Evolutionary conservation across 2,797 vertebrate genomes (phyloP), one percentile per base, ranked within the genome.

Genomic region (Catamblyrhynchus diadema): DNA sequence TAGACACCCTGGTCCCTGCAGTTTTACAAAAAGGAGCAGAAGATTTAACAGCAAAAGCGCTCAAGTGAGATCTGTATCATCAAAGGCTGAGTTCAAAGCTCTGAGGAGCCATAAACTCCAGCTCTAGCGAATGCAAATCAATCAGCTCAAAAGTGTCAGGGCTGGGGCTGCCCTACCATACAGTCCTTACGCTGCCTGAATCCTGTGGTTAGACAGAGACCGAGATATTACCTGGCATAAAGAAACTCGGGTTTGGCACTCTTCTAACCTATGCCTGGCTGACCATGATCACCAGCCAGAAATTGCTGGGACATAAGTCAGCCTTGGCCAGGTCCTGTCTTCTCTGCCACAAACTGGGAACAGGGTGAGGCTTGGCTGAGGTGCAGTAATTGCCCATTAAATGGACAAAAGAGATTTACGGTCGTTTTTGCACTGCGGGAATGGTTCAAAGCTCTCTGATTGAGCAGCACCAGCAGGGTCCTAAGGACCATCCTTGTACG

Each of bases 81-180:
- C 84, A 92, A 93, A 94, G 88, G 39, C 81, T 73, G 84, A 94
- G 82, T 84, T 93, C 82, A 96, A 90, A 94, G 82, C 73, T 73
- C 70, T 57, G 44, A 9, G 54, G 22, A 77, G 81, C 50, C 73
- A 72, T 88, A 84, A 93, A 83, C n/a, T 79, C 41, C 41, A 61
- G 70, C 57, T 66, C 70, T 57, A 66, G 54, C 18, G 73, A 84
- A 66, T 37, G 21, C 8, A 39, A 78, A 78, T 53, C 67, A 23
- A 64, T 72, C 50, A 78, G 25, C 16, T 8, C 61, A 22, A 42
- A 86, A 93, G 32, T 10, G 54, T 21, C 65, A 92, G 56, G 45
- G 35, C 59, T 77, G 61, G 42, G 84, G 35, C 75, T 83, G 67
- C 78, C 25, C 61, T 59, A 9, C 21, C 48, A 27, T 42, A 39